Evolutionary conservation across 35 echinoderm and acorn worm genomes (phyloP), one percentile per base, ranked within the genome.

Genomic region (Heliocidaris tuberculata): DNA sequence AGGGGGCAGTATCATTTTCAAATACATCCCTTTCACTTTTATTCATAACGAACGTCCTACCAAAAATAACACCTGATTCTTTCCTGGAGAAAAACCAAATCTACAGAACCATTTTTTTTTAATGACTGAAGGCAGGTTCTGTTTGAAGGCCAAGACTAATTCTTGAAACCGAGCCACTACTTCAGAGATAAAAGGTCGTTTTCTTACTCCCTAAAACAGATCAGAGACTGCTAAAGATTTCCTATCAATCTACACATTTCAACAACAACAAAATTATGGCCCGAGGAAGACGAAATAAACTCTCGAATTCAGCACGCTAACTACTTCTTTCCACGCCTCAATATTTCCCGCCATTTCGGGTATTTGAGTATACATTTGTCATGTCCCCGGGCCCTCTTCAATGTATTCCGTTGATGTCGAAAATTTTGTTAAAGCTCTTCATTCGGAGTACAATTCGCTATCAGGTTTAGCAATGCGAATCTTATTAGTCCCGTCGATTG

Each of bases 381-480:
- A 19, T 89, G 87, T 89, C 87, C 87, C 15, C 87, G 30, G 87
- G 87, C 87, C 11, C 87, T 89, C 87, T 27, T 78, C 87, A 32
- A 89, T 89, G 87, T 48, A 47, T 89, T 89, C 15, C 87, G 87
- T 89, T 89, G 87, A 89, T 47, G 19, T 19, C 87, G 87, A 89
- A n/a, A 89, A 89, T 42, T 89, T 89, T 48, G 87, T 89, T 89
- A 89, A 48, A 32, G 32, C 87, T n/a, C 19, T 32, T 89, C 87
- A 89, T 89, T 89, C 47, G 87, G 47, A 5, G 31, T 89, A 47
- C 87, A 32, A 89, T 89, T 89, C 19, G 19, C 87, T 89, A 89
- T 89, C 87, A 89, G 87, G 87, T 89, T 89, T 89, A 47, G 87
- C 31, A 89, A 89, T 89, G 87, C 31, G 87, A 89, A 89, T 89